Percentiles rank a stretch among this genome's conserved stretches.
Conservation (phyloP, 30 jellyfish, hydroid and myxozoan genomes). For the Nemopilema nomurai region DNA sequence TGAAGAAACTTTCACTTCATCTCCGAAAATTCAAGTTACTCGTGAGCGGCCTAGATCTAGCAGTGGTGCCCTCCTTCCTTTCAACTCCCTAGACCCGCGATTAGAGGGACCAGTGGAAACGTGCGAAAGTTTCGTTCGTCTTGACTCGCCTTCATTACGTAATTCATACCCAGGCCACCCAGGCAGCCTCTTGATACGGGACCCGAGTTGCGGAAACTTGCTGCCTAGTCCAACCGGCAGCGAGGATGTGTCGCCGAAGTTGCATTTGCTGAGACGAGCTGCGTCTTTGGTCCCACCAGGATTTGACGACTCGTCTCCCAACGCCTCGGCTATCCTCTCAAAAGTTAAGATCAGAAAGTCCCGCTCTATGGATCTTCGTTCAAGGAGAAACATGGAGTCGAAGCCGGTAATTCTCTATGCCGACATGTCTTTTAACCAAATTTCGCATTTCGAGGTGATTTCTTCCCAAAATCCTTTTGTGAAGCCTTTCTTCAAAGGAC, state of each 20-base stretch:
- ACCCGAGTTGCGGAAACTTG: conserved; percentile 40
- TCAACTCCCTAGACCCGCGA: conserved; percentile 80
- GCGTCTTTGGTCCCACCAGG: neutral
- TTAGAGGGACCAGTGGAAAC: conserved; percentile 54
- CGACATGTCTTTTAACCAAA: conserved; percentile 78
- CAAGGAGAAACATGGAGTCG: conserved; percentile 5
- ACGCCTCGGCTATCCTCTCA: neutral
- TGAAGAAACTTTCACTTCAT: neutral
- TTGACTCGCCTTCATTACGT: conserved; percentile 41
- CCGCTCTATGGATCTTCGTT: conserved; percentile 2
- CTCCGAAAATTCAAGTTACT: neutral
- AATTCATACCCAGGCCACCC: conserved; percentile 87
- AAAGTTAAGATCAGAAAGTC: conserved; percentile 6
- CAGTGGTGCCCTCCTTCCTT: conserved; percentile 89
- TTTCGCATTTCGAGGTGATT: conserved; percentile 51
- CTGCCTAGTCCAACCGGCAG: conserved; percentile 25
- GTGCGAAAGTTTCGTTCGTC: conserved; percentile 40
- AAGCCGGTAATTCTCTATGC: conserved; percentile 58
- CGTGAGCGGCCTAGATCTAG: conserved; percentile 48
- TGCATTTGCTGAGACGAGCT: conserved; percentile 25
- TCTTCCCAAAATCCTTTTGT: conserved; percentile 16
- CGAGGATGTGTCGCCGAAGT: neutral
- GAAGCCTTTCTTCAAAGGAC: conserved; percentile 56
- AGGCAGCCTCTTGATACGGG: conserved; percentile 64
- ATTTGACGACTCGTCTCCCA: conserved; percentile 3